phyloP scores from a whole-genome alignment of 2,888 invertebrate genomes.

The Dryococelus australis region DNA sequence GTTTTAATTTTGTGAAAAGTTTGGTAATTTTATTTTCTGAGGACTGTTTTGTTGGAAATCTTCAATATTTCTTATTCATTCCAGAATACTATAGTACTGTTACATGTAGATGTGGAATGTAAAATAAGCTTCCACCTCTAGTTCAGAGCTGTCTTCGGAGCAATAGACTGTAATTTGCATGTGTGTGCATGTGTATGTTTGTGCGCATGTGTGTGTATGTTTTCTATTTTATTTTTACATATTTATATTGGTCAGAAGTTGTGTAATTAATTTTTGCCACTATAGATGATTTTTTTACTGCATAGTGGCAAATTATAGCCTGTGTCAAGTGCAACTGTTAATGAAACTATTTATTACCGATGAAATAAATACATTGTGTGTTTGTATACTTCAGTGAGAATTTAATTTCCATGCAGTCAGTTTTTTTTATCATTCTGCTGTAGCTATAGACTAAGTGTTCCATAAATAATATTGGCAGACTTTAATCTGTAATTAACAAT shows the following conservation, averaged over 20 bases:
- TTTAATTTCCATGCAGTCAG: no score
- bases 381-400: neutral
- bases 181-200: neutral
- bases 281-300: neutral
- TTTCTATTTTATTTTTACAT: neutral
- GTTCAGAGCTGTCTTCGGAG: neutral
- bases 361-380: conserved; percentile 1
- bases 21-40: neutral
- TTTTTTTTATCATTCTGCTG: no score
- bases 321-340: neutral
- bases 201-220: neutral
- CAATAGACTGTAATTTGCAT: neutral
- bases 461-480: no score
- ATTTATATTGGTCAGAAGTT: neutral
- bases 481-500: no score
- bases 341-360: neutral
- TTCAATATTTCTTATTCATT: neutral
- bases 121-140: neutral
- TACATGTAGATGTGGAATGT: neutral
- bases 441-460: no score
- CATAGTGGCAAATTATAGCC: neutral
- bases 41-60: neutral
- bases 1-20: neutral
- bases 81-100: neutral
- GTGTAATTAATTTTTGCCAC: neutral